phyloP scores from a whole-genome alignment of 2,888 invertebrate species.

The Drosophila fulvimacula region DNA sequence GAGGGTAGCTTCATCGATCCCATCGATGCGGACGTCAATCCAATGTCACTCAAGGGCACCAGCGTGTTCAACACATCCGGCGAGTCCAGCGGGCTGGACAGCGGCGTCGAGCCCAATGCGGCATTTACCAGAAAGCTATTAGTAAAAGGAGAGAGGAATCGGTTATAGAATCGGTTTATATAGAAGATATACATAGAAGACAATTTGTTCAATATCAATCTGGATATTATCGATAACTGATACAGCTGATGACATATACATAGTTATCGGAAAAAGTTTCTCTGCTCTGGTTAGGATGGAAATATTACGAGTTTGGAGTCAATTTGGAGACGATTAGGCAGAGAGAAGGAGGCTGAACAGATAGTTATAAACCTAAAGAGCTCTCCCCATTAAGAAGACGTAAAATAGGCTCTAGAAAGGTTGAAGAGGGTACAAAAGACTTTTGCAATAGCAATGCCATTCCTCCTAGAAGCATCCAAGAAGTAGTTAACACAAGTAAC shows the following conservation, averaged over 20 bases:
- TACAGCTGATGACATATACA: too few relatives aligned
- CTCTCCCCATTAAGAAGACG: neutral
- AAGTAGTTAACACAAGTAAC: too few relatives aligned
- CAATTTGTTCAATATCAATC: too few relatives aligned
- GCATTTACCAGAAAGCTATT: slow-evolving; percentile 92
- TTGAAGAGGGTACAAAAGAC: neutral
- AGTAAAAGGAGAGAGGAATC: neutral
- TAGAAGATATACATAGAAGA: too few relatives aligned
- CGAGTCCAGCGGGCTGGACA: slow-evolving; percentile 93
- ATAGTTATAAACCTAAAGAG: neutral
- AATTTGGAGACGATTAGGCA: neutral
- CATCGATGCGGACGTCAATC: slow-evolving; percentile 84
- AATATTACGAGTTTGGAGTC: too few relatives aligned
- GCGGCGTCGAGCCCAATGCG: slow-evolving; percentile 90
- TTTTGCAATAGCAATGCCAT: neutral
- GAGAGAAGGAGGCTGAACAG: neutral
- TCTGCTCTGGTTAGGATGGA: too few relatives aligned
- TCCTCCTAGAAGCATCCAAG: too few relatives aligned
- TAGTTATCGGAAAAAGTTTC: neutral
- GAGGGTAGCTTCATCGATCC: slow-evolving; percentile 85
- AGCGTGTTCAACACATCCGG: slow-evolving; percentile 87
- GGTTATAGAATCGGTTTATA: neutral
- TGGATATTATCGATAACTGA: neutral
- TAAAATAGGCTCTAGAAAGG: neutral
- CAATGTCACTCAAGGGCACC: slow-evolving; percentile 84